Percentiles rank a stretch among this genome's conserved stretches.
Evolutionary conservation across 1,140 invertebrate species (phyloP).

Genomic region (Aleiodes sp.): DNA sequence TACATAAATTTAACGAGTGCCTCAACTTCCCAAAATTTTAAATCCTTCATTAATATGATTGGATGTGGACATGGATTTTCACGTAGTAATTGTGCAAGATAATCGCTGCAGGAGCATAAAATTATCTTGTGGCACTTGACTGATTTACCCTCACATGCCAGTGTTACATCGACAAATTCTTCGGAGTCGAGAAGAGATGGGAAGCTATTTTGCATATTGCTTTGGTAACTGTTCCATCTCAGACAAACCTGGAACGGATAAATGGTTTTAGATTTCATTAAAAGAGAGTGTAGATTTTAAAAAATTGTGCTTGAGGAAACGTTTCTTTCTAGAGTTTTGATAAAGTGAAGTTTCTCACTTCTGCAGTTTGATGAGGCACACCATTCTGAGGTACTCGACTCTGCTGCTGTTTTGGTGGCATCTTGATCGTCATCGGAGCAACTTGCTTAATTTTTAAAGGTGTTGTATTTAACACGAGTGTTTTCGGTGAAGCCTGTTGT

Average conservation of each 20-base stretch:
- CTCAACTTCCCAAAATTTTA: slow-evolving; percentile 84
- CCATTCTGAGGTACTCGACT: no score
- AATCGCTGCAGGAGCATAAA: slow-evolving; percentile 83
- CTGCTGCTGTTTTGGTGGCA: no score
- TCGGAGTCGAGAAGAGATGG: slow-evolving; percentile 83
- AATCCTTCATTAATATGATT: slow-evolving; percentile 84
- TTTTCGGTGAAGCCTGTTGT: no score
- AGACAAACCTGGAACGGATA: slow-evolving; percentile 74
- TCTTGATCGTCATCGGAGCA: no score
- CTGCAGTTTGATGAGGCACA: no score
- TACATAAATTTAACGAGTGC: slow-evolving; percentile 90
- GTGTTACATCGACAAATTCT: slow-evolving; percentile 87
- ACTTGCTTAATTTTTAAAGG: no score
- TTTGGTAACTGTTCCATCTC: slow-evolving; percentile 89
- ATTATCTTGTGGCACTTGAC: slow-evolving; percentile 88
- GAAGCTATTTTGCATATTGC: slow-evolving; percentile 82
- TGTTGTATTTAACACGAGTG: no score
- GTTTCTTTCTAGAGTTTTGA: no score
- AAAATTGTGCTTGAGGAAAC: no score
- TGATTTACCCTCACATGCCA: slow-evolving; percentile 85
- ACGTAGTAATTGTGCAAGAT: slow-evolving; percentile 80
- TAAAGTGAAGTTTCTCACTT: no score
- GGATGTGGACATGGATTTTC: slow-evolving; percentile 89
- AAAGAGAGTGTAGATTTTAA: no score
- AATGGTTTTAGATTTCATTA: slow-evolving; percentile 14